Evolutionary conservation across 2,113 vertebrate species (phyloP), one percentile per base, ranked within the genome.

Genomic region (Egretta garzetta): DNA sequence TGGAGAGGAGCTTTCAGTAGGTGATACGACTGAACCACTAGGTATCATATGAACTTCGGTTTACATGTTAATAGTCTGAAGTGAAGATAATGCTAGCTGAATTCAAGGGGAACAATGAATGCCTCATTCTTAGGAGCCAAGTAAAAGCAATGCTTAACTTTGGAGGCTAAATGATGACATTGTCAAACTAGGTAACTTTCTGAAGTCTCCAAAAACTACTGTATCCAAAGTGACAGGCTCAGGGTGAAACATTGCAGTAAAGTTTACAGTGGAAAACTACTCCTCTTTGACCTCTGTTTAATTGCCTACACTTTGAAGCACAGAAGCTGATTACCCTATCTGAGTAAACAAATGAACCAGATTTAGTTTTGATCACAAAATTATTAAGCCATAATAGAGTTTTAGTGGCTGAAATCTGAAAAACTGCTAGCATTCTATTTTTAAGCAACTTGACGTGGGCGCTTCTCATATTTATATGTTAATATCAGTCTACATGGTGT

Each of bases 381-480:
- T 63, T 67, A 92, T 77, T 77, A 88, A 87, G 55, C n/a, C 55
- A 72, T 76, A 87, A 71, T 56, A 50, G 49, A 77, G 87, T 35
- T 96, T 97, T 79, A 85, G 88, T 89, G 86, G 60, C 79, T 96
- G 63, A 92, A 97, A 90, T 88, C 23, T 93, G 84, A 92, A 97
- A 97, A 94, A 53, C 73, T 66, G 17, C 35, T 66, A 72, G 32
- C 77, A 79, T 94, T 87, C 80, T 72, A 81, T 73, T 90, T 90
- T 96, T 96, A 97, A 96, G 85, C 39, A 85, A 92, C 66, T 96
- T 96, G 83, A 90, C 86, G 93, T 79, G 62, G 84, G 79, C n/a
- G 21, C 70, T 96, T 95, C 77, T 95, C 74, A 52, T 93, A 97
- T 97, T 85, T 94, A 66, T 90, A 85, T 90, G 86, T 95, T 97